Base-by-base conservation (phyloP, 2,797 vertebrate species). In the Rhinoraja longicauda region DNA sequence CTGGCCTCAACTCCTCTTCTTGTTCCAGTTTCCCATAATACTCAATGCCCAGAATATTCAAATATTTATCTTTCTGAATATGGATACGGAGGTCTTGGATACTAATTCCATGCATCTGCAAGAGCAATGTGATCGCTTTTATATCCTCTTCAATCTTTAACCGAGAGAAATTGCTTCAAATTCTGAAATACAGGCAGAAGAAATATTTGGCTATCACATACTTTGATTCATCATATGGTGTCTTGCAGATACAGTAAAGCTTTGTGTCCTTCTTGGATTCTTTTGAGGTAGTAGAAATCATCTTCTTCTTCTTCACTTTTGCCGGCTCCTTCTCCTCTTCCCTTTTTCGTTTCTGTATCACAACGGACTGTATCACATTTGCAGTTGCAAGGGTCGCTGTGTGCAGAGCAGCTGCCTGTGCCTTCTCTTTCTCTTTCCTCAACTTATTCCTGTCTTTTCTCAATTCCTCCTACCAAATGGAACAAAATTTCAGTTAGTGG, bases 201-300 rank as follows among this genome's bases (percentile, higher is more conserved):
- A 88, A 67, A 88, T 21, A 4, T 67, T 88, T 53, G 21, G 0
- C 67, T 0, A 0, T 73, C 81, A 96, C 98, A 95, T 97, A 99
- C 98, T 99, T 99, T 93, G 98, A 98, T 96, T 99, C 98, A 2
- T 99, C 98, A 0, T 99, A 99, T 93, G 98, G 98, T 32, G 98
- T 99, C 96, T 98, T 99, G 97, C 98, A 99, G 96, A 99, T 96
- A 95, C 98, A 99, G 96, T 99, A 99, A 95, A 99, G 97, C 96
- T 98, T 99, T 94, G 96, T 98, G 95, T 99, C 98, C 95, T 98
- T 99, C 96, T 98, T 98, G 93, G 95, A 97, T 94, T 99, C 98
- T 96, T 98, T 98, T 96, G 97, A 98, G 97, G 96, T 98, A 94
- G 98, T 98, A 86, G 98, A 98, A 95, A 98, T 99, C 97, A 99